Evolutionary conservation across 2,797 vertebrate genomes (phyloP), one percentile per base, ranked within the genome.

Genomic region (Rhodeus uyekii): DNA sequence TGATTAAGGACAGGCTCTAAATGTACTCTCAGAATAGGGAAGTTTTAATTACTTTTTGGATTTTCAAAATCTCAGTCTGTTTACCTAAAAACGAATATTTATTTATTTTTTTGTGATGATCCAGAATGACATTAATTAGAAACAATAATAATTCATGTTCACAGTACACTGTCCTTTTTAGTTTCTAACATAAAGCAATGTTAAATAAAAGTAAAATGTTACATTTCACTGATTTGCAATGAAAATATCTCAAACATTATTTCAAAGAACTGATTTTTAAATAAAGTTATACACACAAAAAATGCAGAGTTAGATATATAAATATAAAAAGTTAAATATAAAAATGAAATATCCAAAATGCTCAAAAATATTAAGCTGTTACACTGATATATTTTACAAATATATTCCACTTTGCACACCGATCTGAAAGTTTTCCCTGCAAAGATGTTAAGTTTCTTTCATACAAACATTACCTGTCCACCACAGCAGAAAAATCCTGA

Each of bases 381-480:
- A 22, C 7, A 32, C 8, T n/a, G 22, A 27, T 27, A 44, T 32
- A 39, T 75, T 55, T 50, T n/a, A 27, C 58, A 27, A 53, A 81
- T 9, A 64, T 10, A 44, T 36, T 46, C 0, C 19, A 67, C 36
- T 16, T 55, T 27, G 2, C 60, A 65, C 38, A 74, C 19, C 13
- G 22, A 74, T 74, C 4, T 29, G 36, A 74, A 72, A 38, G 32
- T 63, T 65, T 74, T 50, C 12, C 58, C 44, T 29, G 19, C n/a
- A 72, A 65, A 80, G 39, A 81, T 44, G 61, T 8, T 6, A 79
- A 53, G 58, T 78, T 32, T 39, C 39, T 68, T 68, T 68, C 76
- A 46, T 74, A 58, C 42, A 61, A 67, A 82, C 39, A 77, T 68
- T 80, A 85, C 69, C 76, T 58, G 80, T 82, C 61, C 44, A 34